Evolutionary conservation across 2,797 vertebrate genomes (phyloP), one percentile per base, ranked within the genome.

Genomic region (Amniataba percoides): DNA sequence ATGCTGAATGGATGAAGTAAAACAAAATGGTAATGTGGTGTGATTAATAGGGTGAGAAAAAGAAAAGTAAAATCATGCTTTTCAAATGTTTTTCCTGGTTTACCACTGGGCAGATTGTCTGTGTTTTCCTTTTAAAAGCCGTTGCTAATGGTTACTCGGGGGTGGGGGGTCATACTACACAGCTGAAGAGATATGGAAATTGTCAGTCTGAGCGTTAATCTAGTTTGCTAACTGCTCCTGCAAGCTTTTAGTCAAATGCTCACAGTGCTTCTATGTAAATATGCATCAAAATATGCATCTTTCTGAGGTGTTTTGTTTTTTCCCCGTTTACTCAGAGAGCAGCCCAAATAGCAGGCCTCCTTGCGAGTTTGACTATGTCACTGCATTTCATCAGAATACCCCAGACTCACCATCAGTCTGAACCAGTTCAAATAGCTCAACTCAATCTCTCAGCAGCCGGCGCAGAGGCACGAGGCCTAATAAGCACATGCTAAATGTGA

Each of bases 351-450:
- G 23, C 80, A 73, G 73, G 81, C 81, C 67, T 88, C 81, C 55
- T 49, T 55, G 84, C 58, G 84, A 89, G 89, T 80, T 66, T 84
- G 76, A 83, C 81, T 81, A 81, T 95, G 93, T 95, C 94, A 81
- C 88, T 55, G 89, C 68, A 80, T 96, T 95, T 95, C 91, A 89
- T 95, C 94, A 95, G 92, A 94, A 94, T 93, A 91, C 89, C 93
- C 92, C 85, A 92, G 92, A 93, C 91, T 92, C 92, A 87, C 90
- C 87, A 89, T 92, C 90, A 90, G 88, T 91, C 89, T 91, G 90
- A 88, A 91, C 73, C 88, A 83, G 87, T 93, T 94, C 90, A 94
- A 91, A 94, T 89, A 93, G 85, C 92, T 92, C 81, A 62, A 66
- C 91, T 93, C 87, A 91, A 85, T 90, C 90, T 92, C 92, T 92